phyloP scores from a whole-genome alignment of 2,113 vertebrate genomes.

The Muntiacus muntjak region DNA sequence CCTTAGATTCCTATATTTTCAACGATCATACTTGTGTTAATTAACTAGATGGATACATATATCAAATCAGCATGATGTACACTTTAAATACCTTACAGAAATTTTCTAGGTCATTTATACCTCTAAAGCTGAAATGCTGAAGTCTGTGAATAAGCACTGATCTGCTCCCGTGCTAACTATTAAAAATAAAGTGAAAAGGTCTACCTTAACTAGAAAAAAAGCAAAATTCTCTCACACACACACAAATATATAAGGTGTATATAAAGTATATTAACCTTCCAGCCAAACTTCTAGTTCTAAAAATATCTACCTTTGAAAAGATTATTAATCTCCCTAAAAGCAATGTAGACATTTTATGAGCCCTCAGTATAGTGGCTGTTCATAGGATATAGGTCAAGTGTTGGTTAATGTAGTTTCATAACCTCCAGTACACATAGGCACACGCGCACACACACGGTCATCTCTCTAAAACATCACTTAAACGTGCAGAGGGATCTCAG shows the following conservation, averaged over 20 bases:
- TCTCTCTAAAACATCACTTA: not conserved
- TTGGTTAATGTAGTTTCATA: not conserved
- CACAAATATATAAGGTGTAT: not conserved
- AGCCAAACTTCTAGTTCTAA: not conserved
- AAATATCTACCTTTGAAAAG: not conserved
- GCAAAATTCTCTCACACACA: not conserved
- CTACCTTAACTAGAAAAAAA: not conserved
- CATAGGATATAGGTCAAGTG: not conserved
- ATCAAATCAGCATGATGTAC: rapidly evolving
- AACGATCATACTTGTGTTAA: not conserved
- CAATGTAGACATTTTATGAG: not conserved
- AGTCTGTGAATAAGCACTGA: not conserved
- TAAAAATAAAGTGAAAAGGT: not conserved
- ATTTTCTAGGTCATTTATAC: rapidly evolving
- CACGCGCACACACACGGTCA: too few species aligned
- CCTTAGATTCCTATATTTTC: not conserved
- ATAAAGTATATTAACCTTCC: not conserved
- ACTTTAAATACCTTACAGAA: not conserved
- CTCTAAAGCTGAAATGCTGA: not conserved
- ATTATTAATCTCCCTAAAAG: not conserved
- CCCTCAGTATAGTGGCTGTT: not conserved
- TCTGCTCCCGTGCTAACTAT: not conserved
- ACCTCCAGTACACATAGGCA: not conserved
- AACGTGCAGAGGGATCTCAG: rapidly evolving
- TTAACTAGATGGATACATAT: not conserved